These are phyloP conservation scores for Tachypleus tridentatus DNA, from an alignment of 1,140 invertebrate species.

Conservation along the genomic window DNA sequence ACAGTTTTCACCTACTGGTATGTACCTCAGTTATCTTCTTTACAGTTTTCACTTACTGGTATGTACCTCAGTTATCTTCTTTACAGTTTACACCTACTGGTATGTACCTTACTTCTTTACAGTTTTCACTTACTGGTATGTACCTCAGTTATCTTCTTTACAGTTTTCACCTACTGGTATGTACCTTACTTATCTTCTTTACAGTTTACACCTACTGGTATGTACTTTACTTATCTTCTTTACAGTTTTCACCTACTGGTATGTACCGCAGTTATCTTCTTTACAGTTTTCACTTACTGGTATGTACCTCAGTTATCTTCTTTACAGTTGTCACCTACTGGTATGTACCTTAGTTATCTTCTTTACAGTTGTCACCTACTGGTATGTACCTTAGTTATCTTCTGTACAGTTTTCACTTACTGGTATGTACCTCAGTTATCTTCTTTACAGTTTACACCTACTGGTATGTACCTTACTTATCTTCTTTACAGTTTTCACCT, in stretches of 20 bases:
- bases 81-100: neutral
- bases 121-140: conserved; percentile 84
- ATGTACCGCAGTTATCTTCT: conserved; percentile 18
- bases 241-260: conserved; percentile 89
- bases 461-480: conserved; percentile 21
- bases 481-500: conserved; percentile 73
- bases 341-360: conserved; percentile 33
- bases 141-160: conserved; percentile 5
- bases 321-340: conserved; percentile 85
- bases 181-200: neutral
- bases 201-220: neutral
- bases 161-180: neutral
- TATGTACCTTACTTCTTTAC: conserved; percentile 40
- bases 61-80: conserved; percentile 18
- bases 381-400: conserved; percentile 37
- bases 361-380: neutral
- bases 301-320: conserved; percentile 41
- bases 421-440: conserved; percentile 39
- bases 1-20: neutral
- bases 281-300: neutral
- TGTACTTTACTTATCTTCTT: conserved; percentile 43
- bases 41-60: conserved; percentile 89
- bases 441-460: neutral
- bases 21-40: conserved; percentile 42
- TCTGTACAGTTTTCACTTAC: conserved; percentile 84